Conservation (phyloP, 2,113 vertebrate genomes). For the Polyodon spathula region DNA sequence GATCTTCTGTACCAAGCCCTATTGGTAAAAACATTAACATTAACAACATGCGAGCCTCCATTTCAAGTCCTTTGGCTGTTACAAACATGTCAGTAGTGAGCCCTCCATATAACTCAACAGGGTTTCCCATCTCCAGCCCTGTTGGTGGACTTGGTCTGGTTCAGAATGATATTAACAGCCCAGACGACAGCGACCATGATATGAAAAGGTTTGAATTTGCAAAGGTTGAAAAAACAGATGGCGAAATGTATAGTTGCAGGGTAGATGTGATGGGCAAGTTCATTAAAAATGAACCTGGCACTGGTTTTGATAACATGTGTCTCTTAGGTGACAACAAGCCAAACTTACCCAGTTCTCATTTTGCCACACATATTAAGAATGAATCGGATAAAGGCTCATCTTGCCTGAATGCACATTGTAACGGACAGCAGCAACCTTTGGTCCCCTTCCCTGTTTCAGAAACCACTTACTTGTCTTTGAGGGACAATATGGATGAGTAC, state of each 20-base stretch:
- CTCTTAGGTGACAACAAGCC: slow-evolving; percentile 65
- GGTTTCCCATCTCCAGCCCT: slow-evolving; percentile 84
- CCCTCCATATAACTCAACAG: slow-evolving; percentile 51
- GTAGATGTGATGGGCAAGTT: slow-evolving; percentile 80
- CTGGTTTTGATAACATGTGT: slow-evolving; percentile 79
- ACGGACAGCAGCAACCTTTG: slow-evolving; percentile 65
- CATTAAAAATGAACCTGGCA: slow-evolving; percentile 89
- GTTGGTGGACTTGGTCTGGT: slow-evolving; percentile 61
- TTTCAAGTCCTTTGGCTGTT: slow-evolving; percentile 76
- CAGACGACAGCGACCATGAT: slow-evolving; percentile 67
- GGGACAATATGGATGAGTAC: slow-evolving; percentile 96
- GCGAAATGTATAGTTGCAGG: slow-evolving; percentile 66
- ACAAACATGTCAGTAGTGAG: slow-evolving; percentile 54
- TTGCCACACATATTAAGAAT: slow-evolving; percentile 82
- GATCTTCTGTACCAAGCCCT: slow-evolving; percentile 85
- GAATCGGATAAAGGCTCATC: slow-evolving; percentile 78
- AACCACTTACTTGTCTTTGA: slow-evolving; percentile 89
- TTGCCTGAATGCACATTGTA: slow-evolving; percentile 76
- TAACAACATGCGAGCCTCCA: slow-evolving; percentile 63
- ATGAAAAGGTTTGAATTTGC: slow-evolving; percentile 75
- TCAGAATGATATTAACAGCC: slow-evolving; percentile 71
- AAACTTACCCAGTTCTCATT: slow-evolving; percentile 58
- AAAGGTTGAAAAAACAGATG: slow-evolving; percentile 81
- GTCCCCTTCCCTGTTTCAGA: slow-evolving; percentile 86
- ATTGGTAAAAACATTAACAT: slow-evolving; percentile 52